These are phyloP conservation scores for Falco punctatus DNA, from an alignment of 2,113 vertebrate species.

Conservation along the genomic window DNA sequence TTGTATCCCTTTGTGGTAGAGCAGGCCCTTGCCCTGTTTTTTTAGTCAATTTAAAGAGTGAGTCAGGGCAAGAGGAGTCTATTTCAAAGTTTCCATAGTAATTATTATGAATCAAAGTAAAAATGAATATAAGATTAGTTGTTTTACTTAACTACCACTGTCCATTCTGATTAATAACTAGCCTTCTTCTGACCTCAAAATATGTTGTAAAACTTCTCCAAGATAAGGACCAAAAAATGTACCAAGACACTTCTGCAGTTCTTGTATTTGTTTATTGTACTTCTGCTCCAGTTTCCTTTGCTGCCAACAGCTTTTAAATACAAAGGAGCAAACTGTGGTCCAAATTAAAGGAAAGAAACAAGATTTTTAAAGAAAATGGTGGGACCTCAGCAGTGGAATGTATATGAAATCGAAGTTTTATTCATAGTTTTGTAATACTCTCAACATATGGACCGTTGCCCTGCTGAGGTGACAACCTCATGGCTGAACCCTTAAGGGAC, in stretches of 20 bases:
- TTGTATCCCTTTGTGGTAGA: not conserved
- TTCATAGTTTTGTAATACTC: not conserved
- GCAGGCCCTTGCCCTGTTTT: not conserved
- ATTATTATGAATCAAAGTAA: not conserved
- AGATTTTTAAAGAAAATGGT: not conserved
- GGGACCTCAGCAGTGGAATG: not conserved
- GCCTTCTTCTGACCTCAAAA: not conserved
- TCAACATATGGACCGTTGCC: not conserved
- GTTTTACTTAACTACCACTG: not conserved
- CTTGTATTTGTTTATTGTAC: not conserved
- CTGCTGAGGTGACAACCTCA: not conserved
- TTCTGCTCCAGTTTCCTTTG: not conserved
- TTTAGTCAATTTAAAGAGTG: not conserved
- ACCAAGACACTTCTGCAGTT: not conserved
- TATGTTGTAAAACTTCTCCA: not conserved
- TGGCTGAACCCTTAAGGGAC: not conserved
- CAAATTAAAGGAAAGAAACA: not conserved
- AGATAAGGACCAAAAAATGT: not conserved
- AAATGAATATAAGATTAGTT: not conserved
- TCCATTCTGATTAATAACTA: not conserved
- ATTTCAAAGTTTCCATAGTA: not conserved
- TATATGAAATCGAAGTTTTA: not conserved
- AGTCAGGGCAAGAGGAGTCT: not conserved
- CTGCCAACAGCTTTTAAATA: not conserved
- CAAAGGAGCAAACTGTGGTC: not conserved